Evolutionary conservation across 2,888 invertebrate genomes (phyloP), one percentile per base, ranked within the genome.

Genomic region (Cryptocheilus praepositus): DNA sequence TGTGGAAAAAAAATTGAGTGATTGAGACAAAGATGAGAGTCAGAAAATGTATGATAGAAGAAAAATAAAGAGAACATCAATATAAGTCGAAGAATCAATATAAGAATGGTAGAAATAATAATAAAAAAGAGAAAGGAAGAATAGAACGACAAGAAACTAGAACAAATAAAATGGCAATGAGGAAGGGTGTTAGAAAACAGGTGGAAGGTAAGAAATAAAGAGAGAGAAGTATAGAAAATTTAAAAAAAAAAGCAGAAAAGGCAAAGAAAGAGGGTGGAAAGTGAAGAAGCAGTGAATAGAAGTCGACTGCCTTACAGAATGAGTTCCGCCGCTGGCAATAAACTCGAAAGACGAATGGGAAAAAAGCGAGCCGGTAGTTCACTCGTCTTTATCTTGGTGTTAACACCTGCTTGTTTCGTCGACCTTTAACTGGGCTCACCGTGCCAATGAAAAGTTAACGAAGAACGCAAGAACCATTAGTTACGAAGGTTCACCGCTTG

Each of bases 401-500:
- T 72, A 72, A 76, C 74, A 67, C 68, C 72, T 67, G 72, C 62
- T 61, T 52, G 63, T 56, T 64, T 62, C 22, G 43, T 49, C 15
- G 55, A 61, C 19, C 53, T 57, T 64, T 56, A 54, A 21, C 21
- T 45, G 54, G 16, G 36, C 51, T 52, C 58, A 16, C 43, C 28
- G 49, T 15, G 56, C 55, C 60, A 71, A 68, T 73, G 73, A 73
- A 73, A 73, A 68, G 61, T 71, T 69, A 73, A 73, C 63, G 71
- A 62, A 55, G 13, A 49, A 25, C 36, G 25, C 25, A 11, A 8
- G 7, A 1, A 11, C 36, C 36, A 11, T 36, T 36, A 36, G 3
- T 36, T 36, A 36, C 36, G 36, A 11, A 36, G 7, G 11, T 11
- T 36, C 11, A 1, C 13, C 2, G 36, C 36, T 36, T 36, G 36